Conservation (phyloP, 2,888 invertebrate genomes). For the Andrena minutula region DNA sequence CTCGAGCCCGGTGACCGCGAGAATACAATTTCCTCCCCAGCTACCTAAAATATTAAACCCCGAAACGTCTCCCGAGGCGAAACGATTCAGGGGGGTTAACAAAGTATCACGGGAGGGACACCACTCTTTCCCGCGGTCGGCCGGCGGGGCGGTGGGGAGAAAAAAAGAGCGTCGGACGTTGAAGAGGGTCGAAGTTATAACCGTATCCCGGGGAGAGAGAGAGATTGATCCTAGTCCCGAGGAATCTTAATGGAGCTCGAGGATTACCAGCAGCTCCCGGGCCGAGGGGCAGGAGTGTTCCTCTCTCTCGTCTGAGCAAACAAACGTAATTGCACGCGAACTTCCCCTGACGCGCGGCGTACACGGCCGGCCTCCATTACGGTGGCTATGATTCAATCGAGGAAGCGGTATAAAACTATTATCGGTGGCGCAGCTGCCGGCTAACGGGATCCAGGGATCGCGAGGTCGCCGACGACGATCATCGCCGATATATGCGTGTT, state of each 20-base stretch:
- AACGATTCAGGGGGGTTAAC: constrained; percentile 45
- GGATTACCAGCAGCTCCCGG: constrained; percentile 68
- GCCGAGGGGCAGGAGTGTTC: constrained; percentile 34
- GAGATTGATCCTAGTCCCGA: constrained; percentile 71
- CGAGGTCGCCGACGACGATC: constrained; percentile 34
- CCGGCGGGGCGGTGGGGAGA: constrained; percentile 32
- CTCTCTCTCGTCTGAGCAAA: constrained; percentile 68
- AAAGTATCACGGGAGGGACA: constrained; percentile 44
- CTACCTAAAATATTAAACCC: constrained; percentile 13
- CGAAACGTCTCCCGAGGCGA: constrained; percentile 17
- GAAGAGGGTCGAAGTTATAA: constrained; percentile 68
- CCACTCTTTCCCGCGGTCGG: constrained; percentile 17
- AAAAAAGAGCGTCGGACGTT: constrained; percentile 59
- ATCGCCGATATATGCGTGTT: constrained; percentile 59
- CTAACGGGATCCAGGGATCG: constrained; percentile 67
- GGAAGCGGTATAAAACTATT: constrained; percentile 74
- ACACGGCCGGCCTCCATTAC: constrained; percentile 54
- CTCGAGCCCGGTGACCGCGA: too few relatives aligned
- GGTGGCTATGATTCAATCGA: constrained; percentile 77
- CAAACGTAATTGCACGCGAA: constrained; percentile 77
- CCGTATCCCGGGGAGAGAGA: constrained; percentile 71
- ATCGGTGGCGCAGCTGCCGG: constrained; percentile 74
- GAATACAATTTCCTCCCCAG: neutral
- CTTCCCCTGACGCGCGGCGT: constrained; percentile 46
- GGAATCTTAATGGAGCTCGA: constrained; percentile 78